Conservation (phyloP, 53 echinoderm and acorn worm species). For the Temnopleurus reevesii region DNA sequence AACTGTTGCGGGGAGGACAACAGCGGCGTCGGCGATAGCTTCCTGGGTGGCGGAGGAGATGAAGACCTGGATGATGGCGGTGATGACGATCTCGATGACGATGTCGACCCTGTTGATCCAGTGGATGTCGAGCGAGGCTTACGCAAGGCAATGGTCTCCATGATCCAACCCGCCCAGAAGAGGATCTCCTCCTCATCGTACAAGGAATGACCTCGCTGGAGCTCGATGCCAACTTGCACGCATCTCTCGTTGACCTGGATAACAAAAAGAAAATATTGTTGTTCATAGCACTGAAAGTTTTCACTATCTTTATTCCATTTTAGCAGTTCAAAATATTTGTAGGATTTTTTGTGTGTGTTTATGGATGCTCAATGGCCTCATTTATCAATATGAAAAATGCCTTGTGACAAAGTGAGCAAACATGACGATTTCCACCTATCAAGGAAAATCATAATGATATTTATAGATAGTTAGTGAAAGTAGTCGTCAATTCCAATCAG, state of each 20-base stretch:
- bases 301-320: too few species aligned
- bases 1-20: not conserved
- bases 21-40: not conserved
- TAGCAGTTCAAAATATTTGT: too few species aligned
- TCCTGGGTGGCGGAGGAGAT: conserved; percentile 33
- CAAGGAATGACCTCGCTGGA: conserved; percentile 74
- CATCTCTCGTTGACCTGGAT: conserved; percentile 71
- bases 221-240: conserved; percentile 66
- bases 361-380: too few species aligned
- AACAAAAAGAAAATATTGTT: not conserved
- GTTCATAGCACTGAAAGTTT: too few species aligned
- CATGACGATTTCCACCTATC: too few species aligned
- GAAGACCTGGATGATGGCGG: conserved; percentile 47
- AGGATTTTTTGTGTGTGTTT: too few species aligned
- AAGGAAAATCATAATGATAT: too few species aligned
- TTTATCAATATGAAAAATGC: too few species aligned
- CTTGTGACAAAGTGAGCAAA: too few species aligned
- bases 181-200: conserved; percentile 75
- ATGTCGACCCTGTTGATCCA: conserved; percentile 34
- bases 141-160: conserved; percentile 54
- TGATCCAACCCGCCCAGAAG: conserved; percentile 71
- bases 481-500: too few species aligned
- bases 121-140: conserved; percentile 34
- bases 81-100: conserved; percentile 53
- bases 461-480: too few species aligned